Evolutionary conservation across 2,888 invertebrate genomes (phyloP).

Genomic region (Drosophila ochracea): DNA sequence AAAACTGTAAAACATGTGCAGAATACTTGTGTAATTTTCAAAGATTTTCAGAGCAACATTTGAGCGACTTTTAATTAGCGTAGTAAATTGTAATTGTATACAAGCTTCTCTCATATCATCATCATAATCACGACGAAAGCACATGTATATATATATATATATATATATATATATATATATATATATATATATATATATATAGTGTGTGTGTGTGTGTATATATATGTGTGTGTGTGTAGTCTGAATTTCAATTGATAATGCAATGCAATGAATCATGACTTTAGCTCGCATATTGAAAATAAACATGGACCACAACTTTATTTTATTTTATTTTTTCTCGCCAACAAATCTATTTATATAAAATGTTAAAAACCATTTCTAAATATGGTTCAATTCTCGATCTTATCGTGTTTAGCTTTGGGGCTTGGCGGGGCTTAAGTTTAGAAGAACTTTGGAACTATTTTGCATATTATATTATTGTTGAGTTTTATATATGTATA

Average conservation of each 20-base stretch:
- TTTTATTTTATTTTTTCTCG: neutral
- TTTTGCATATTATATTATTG: neutral
- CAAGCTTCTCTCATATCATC: neutral
- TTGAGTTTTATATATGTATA: neutral
- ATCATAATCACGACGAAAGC: constrained; percentile 15
- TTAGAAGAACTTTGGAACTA: neutral
- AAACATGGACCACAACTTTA: neutral
- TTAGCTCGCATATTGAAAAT: neutral
- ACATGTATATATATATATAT: neutral
- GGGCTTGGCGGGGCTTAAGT: neutral
- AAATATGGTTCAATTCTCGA: neutral
- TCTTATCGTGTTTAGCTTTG: neutral
- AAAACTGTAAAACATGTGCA: too few relatives aligned
- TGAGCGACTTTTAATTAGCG: neutral
- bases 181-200: neutral
- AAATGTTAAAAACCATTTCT: neutral
- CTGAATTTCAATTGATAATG: constrained; percentile 39
- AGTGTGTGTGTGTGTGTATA: neutral
- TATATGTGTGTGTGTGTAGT: constrained; percentile 14
- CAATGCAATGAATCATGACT: constrained; percentile 26
- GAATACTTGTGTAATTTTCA: neutral
- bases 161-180: neutral
- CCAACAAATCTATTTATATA: neutral
- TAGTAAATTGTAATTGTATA: neutral
- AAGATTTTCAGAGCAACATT: neutral